phyloP scores from a whole-genome alignment of 2,797 vertebrate species.

The Myotis findleyi region DNA sequence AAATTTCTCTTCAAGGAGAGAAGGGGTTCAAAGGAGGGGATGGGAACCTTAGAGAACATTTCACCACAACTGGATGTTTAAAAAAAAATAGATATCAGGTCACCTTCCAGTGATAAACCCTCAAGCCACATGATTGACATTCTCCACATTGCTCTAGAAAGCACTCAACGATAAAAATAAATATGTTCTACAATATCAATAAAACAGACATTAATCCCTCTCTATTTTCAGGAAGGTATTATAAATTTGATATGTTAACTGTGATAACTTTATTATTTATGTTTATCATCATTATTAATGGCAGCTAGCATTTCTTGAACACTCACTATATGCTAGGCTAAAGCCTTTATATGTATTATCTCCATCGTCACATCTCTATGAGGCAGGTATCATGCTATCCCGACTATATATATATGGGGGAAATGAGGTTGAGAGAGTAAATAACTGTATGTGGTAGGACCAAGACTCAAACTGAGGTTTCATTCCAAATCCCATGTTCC shows the following conservation, averaged over 20 bases:
- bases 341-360: neutral
- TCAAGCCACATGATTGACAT: neutral
- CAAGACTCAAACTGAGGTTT: neutral
- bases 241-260: neutral
- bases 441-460: neutral
- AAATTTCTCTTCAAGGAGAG: constrained; percentile 1
- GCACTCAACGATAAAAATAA: neutral
- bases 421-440: neutral
- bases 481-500: neutral
- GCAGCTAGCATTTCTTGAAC: neutral
- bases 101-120: neutral
- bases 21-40: neutral
- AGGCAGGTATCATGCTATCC: neutral
- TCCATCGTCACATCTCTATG: neutral
- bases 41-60: neutral
- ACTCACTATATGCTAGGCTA: neutral
- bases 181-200: neutral
- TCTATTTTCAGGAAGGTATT: neutral
- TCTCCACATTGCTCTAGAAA: neutral
- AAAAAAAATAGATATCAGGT: neutral
- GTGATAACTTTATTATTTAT: neutral
- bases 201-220: neutral
- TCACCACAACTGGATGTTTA: neutral
- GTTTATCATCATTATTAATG: neutral
- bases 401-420: no score